These are phyloP conservation scores for Littorina saxatilis DNA, from an alignment of 1,140 invertebrate species.

Conservation along the genomic window DNA sequence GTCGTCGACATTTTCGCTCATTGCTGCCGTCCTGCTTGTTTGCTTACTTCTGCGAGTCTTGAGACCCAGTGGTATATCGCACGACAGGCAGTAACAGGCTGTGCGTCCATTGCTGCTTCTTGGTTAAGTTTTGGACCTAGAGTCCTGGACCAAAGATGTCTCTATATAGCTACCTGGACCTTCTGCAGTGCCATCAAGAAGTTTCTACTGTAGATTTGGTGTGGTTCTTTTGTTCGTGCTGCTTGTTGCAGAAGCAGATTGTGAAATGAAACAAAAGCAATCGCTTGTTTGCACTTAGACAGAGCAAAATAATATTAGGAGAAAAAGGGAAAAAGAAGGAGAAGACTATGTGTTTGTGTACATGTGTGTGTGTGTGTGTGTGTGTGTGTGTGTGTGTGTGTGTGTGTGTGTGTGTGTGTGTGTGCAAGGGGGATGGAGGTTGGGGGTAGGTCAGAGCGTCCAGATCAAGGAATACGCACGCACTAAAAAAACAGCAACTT, in stretches of 20 bases:
- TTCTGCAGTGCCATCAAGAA: background rate
- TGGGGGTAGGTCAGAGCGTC: background rate
- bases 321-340: too few relatives aligned
- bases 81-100: too few relatives aligned
- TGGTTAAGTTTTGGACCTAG: too few relatives aligned
- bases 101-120: too few relatives aligned
- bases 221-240: background rate
- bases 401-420: too few relatives aligned
- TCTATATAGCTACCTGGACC: background rate
- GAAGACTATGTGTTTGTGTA: background rate
- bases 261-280: background rate
- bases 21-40: too few relatives aligned
- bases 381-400: conserved; percentile 3
- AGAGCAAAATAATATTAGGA: too few relatives aligned
- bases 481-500: background rate
- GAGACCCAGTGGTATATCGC: too few relatives aligned
- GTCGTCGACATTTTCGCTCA: too few relatives aligned
- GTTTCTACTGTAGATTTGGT: background rate
- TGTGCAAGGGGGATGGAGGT: background rate
- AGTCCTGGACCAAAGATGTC: too few relatives aligned
- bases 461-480: background rate
- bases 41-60: too few relatives aligned
- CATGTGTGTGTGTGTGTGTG: background rate
- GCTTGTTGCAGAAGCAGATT: background rate
- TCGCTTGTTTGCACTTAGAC: background rate